Base-by-base conservation (phyloP, 1,140 invertebrate genomes). In the Fopius arisanus region DNA sequence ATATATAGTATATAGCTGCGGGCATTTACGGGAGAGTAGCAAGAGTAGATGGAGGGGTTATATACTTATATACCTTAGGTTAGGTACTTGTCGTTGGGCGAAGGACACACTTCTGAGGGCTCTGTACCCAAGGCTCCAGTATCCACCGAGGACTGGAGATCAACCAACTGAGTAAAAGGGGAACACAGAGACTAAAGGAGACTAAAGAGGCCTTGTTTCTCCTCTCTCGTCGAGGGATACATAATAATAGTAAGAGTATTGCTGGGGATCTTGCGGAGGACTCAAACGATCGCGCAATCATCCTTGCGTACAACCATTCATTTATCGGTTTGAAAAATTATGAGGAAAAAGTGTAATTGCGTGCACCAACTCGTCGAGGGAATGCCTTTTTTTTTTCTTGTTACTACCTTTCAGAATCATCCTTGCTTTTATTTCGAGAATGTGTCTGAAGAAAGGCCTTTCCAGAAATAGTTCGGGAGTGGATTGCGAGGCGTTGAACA, bases 1-100 rank as follows among this genome's bases (percentile, higher is more conserved):
- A n/a, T n/a, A n/a, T n/a, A n/a, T n/a, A n/a, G n/a, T n/a, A n/a
- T n/a, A n/a, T n/a, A 26, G 54, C 54, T 59, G 26, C 54, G 54
- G 23, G 54, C 54, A 59, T 21, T 59, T 59, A 59, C 54, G 54
- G 54, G 71, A 71, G 76, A 72, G 73, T 68, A 76, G 69, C 54
- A 59, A 26, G 21, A 4, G n/a, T 48, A n/a, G 68, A 70, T 75
- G 54, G 71, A 51, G 72, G 59, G 6, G 43, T 37, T 37, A 37
- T 37, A 37, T 37, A 37, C 43, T 51, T 51, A 51, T 51, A 59
- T 59, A 26, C 19, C 54, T 59, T 59, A n/a, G 43, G n/a, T 51
- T 51, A 5, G 23, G 26, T 59, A 59, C 54, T 59, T 59, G 54
- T 59, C 54, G 54, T 28, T 7, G 62, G 14, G 19, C 28, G 37